Evolutionary conservation across 2,888 invertebrate species (phyloP).

Genomic region (Epsilonema sp.): DNA sequence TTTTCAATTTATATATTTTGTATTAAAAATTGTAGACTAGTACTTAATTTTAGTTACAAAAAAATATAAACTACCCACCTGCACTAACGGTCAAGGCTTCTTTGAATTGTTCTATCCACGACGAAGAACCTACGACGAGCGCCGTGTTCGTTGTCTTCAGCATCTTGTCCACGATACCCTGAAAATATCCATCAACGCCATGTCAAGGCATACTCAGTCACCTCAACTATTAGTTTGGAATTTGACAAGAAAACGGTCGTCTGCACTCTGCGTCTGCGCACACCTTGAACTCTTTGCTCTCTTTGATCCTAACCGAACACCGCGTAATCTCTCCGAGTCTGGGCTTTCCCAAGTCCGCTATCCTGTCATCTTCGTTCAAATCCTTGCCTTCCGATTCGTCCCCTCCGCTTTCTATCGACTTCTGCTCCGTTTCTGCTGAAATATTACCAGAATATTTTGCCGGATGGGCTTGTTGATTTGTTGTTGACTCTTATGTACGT

Average conservation of each 20-base stretch:
- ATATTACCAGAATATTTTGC: too few relatives aligned
- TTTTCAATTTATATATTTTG: too few relatives aligned
- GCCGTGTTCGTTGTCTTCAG: slow-evolving; percentile 91
- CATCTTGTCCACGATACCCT: slow-evolving; percentile 66
- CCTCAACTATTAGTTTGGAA: too few relatives aligned
- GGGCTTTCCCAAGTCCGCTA: slow-evolving; percentile 56
- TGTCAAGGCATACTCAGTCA: too few relatives aligned
- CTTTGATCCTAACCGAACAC: slow-evolving; percentile 73
- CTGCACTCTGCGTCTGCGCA: too few relatives aligned
- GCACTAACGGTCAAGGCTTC: slow-evolving; percentile 85
- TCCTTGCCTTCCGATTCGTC: slow-evolving; percentile 2
- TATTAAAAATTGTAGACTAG: too few relatives aligned
- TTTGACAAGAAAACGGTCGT: too few relatives aligned
- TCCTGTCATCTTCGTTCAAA: slow-evolving; percentile 28
- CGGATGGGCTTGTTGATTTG: too few relatives aligned
- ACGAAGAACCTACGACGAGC: slow-evolving; percentile 69
- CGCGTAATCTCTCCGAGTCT: slow-evolving; percentile 65
- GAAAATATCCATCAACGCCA: slow-evolving; percentile 10
- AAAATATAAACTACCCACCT: too few relatives aligned
- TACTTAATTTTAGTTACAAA: too few relatives aligned
- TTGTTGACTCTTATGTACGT: too few relatives aligned
- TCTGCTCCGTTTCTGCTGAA: too few relatives aligned
- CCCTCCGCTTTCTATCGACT: background rate
- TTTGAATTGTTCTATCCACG: slow-evolving; percentile 95
- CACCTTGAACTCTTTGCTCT: slow-evolving; percentile 97